A percentile compares a stretch with the other conserved stretches of the same genome.
Conservation (phyloP, 2,113 vertebrate species). For the Nanorana parkeri region DNA sequence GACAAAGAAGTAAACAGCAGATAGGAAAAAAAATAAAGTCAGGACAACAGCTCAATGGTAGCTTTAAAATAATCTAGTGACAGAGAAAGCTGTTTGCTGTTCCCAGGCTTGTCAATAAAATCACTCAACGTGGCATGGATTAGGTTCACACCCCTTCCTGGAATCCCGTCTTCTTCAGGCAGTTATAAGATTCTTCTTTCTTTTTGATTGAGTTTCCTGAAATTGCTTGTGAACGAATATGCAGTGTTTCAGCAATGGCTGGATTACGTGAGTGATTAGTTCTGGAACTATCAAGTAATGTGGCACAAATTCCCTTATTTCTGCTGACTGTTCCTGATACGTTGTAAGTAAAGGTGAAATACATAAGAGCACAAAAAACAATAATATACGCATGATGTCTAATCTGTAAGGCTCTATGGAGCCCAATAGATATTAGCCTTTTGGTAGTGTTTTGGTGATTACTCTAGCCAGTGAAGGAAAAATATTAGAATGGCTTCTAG, state of each 20-base stretch:
- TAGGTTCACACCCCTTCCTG: slow-evolving; percentile 19
- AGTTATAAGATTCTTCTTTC: slow-evolving; percentile 1
- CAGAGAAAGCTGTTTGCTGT: background rate
- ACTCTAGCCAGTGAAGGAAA: too few species aligned
- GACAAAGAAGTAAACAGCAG: background rate
- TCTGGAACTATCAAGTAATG: too few species aligned
- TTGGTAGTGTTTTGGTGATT: too few species aligned
- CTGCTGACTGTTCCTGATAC: too few species aligned
- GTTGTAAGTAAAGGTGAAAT: too few species aligned
- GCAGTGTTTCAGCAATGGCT: background rate
- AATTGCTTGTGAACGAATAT: background rate
- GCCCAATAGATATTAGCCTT: too few species aligned
- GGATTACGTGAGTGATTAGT: too few species aligned
- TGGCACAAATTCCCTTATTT: too few species aligned
- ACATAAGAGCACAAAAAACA: too few species aligned
- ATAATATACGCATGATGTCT: too few species aligned
- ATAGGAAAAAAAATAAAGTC: background rate
- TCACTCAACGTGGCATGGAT: slow-evolving; percentile 23
- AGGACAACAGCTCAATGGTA: background rate
- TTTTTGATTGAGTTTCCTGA: slow-evolving; percentile 23
- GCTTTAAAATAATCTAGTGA: background rate
- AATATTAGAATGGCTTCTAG: too few species aligned
- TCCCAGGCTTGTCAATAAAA: slow-evolving; percentile 4
- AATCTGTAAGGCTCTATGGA: too few species aligned
- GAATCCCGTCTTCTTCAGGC: slow-evolving; percentile 11